Base-by-base conservation (phyloP, 2,113 vertebrate species). In the Odontophorus gujanensis region DNA sequence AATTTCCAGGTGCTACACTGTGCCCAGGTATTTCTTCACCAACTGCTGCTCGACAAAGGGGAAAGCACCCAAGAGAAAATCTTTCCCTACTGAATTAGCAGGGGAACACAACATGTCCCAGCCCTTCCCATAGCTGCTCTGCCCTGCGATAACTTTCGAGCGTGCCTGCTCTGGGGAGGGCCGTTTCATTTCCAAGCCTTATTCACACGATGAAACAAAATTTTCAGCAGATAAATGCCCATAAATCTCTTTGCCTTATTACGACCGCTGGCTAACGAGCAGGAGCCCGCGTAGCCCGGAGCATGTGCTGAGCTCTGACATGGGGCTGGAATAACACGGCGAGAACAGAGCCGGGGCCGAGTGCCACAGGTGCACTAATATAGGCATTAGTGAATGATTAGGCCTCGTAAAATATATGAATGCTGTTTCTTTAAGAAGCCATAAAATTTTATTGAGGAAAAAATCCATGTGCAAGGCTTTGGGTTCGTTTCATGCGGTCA, bases 281-380 rank as follows among this genome's bases (percentile, higher is more conserved):
- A 57, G 53, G 51, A 53, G 26, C 62, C 74, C 5, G 80, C 66
- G 69, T 65, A 38, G 93, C 93, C 67, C 12, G 28, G 57, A 62
- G 78, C 90, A 84, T 3, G 88, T 61, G 90, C 86, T 81, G 84
- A 21, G 2, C 67, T 62, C 30, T 47, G 92, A 84, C 69, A 36
- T 53, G 87, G 92, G 86, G 67, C 87, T 91, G 96, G 28, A 94
- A 85, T 75, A 93, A 96, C 80, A 50, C 2, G 34, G 90, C 28
- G 30, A 45, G 89, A 62, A 62, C 28, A 1, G 12, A 43, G 85
- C 83, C 4, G 93, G 96, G 97, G 90, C 85, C 69, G 80, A 89
- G 90, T 89, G 97, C 96, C 97, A 96, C 98, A 98, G 98, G 97
- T 98, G 98, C 97, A 96, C 96, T 95, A 90, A 92, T 95, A 96